Evolutionary conservation across 2,113 vertebrate species (phyloP).

Genomic region (Anser cygnoides): DNA sequence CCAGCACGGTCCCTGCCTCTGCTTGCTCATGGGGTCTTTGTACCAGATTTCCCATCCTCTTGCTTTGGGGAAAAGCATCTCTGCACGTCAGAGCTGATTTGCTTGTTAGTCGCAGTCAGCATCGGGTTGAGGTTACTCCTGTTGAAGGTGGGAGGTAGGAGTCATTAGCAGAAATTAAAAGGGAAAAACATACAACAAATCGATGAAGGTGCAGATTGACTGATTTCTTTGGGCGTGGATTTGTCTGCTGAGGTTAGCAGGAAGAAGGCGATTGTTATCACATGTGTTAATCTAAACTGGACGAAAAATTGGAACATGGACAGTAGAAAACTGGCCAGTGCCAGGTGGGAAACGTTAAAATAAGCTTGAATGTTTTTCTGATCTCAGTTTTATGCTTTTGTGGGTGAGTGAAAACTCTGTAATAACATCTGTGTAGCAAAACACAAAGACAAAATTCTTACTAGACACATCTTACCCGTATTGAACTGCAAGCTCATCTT

Average conservation of each 20-base stretch:
- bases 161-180: constrained; percentile 6
- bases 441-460: background rate
- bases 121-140: background rate
- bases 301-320: background rate
- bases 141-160: background rate
- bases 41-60: background rate
- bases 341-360: background rate
- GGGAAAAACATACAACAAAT: background rate
- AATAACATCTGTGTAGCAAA: background rate
- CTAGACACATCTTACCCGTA: background rate
- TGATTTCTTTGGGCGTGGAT: background rate
- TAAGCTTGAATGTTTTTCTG: background rate
- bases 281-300: background rate
- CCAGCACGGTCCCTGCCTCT: background rate
- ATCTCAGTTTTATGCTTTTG: background rate
- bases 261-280: background rate
- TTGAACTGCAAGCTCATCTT: constrained; percentile 44
- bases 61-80: background rate
- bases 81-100: background rate
- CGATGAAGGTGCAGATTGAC: background rate
- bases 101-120: background rate
- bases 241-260: constrained; percentile 21
- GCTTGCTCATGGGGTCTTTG: background rate
- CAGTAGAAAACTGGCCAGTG: background rate
- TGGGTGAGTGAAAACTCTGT: background rate